Evolutionary conservation across 2,113 vertebrate species (phyloP).

Genomic region (Anhinga anhinga): DNA sequence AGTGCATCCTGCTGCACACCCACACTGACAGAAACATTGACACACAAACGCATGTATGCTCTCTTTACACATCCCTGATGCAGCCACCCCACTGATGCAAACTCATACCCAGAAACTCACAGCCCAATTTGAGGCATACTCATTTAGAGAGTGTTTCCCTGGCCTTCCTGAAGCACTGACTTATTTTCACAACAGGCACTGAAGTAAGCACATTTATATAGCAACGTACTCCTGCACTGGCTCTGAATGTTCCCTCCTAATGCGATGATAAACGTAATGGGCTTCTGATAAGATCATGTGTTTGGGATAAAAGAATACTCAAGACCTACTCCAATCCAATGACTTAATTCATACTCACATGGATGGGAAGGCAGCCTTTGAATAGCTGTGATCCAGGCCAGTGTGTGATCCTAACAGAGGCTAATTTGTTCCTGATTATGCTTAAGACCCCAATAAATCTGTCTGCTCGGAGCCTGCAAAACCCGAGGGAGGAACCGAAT

Average conservation of each 20-base stretch:
- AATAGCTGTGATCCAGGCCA: conserved; percentile 33
- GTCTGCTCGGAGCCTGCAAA: conserved; percentile 51
- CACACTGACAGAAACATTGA: background rate
- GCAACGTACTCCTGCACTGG: background rate
- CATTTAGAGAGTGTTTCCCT: background rate
- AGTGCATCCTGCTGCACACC: background rate
- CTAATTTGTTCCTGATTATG: conserved; percentile 72
- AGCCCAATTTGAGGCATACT: background rate
- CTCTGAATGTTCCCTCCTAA: conserved; percentile 41
- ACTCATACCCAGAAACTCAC: background rate
- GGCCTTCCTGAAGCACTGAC: background rate
- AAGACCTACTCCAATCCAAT: conserved; percentile 25
- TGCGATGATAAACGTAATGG: conserved; percentile 44
- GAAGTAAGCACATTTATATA: conserved; percentile 37
- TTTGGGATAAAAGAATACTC: conserved; percentile 46
- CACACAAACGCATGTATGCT: background rate
- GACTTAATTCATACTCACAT: conserved; percentile 48
- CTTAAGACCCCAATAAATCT: conserved; percentile 68
- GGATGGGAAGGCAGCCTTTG: conserved; percentile 14
- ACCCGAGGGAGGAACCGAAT: conserved; percentile 46
- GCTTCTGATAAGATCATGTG: conserved; percentile 39
- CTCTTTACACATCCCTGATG: background rate
- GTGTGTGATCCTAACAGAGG: conserved; percentile 49
- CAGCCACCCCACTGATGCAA: background rate
- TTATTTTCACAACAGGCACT: background rate